Evolutionary conservation across 2,888 invertebrate species (phyloP), one percentile per base, ranked within the genome.

Genomic region (Lypha dubia): DNA sequence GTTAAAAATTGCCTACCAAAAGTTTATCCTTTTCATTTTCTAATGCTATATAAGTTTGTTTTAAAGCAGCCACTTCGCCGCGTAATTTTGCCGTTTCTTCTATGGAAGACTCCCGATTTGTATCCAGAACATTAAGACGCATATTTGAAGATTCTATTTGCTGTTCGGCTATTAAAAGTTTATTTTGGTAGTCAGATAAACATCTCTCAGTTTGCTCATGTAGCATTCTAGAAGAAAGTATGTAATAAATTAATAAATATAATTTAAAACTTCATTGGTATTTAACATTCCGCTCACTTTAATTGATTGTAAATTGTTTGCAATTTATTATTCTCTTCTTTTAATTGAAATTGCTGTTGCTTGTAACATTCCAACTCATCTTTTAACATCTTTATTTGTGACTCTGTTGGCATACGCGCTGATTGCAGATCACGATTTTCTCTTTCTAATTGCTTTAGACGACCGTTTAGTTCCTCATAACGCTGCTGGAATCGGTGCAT

Each of bases 151-250:
- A 91, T 84, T 93, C 93, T 11, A 95, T 90, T 90, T 96, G 95
- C 32, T 93, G 94, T 90, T 96, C 95, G 13, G 94, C 92, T 86
- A 94, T 93, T 51, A 94, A 89, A 46, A 96, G 90, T 91, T 96
- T 95, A 89, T 93, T 94, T 90, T 96, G 96, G 76, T 95, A 93
- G 87, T 96, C 95, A 74, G 93, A 93, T 82, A 95, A 93, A 58
- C 95, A 94, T 88, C 95, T 94, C 91, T 96, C 96, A 5, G 96
- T 95, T 93, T 96, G 96, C 88, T 96, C 94, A 88, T 96, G 96
- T 65, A 96, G 93, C 86, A 95, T 94, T 91, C 96, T 96, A 32
- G 32, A 58, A 32, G n/a, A 56, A n/a, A 32, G 22, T 28, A 58
- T 32, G 11, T 2, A 1, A 38, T 1, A 0, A 8, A 20, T 7